These are phyloP conservation scores for Argya squamiceps DNA, from an alignment of 2,797 vertebrate species.

Conservation along the genomic window DNA sequence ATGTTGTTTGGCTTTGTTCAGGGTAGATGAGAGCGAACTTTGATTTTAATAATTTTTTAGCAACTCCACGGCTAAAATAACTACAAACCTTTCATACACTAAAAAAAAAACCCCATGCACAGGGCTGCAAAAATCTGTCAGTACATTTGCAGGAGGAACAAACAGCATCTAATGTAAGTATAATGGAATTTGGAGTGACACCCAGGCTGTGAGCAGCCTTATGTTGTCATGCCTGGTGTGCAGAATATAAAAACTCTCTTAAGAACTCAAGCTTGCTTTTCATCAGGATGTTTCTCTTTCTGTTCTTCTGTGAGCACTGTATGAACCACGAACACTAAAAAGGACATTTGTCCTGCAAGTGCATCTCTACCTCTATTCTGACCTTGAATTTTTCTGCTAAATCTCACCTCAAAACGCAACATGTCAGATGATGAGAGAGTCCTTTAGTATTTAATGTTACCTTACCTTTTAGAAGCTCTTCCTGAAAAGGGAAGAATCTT, in stretches of 20 bases:
- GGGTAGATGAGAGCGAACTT: slow-evolving; percentile 15
- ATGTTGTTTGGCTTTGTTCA: background rate
- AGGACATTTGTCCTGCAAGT: background rate
- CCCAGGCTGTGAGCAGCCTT: slow-evolving; percentile 67
- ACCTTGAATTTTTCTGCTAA: background rate
- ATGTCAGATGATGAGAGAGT: background rate
- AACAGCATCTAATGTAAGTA: slow-evolving; percentile 72
- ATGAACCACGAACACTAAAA: background rate
- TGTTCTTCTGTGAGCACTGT: background rate
- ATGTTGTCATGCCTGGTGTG: slow-evolving; percentile 66
- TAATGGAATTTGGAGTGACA: slow-evolving; percentile 73
- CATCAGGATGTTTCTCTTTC: slow-evolving; percentile 34
- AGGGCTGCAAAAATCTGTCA: slow-evolving; percentile 67
- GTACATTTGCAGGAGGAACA: slow-evolving; percentile 64
- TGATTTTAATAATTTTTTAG: slow-evolving; percentile 56
- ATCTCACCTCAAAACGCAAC: background rate
- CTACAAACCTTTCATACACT: slow-evolving; percentile 42
- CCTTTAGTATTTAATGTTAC: background rate
- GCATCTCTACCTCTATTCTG: background rate
- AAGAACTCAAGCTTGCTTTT: slow-evolving; percentile 39
- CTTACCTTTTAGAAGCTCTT: background rate
- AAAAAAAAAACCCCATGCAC: background rate
- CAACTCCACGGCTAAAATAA: slow-evolving; percentile 45
- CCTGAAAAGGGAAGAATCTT: background rate
- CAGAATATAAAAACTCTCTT: slow-evolving; percentile 58